phyloP scores from a whole-genome alignment of 1,140 invertebrate genomes.

The Aphaenogaster ashmeadi region DNA sequence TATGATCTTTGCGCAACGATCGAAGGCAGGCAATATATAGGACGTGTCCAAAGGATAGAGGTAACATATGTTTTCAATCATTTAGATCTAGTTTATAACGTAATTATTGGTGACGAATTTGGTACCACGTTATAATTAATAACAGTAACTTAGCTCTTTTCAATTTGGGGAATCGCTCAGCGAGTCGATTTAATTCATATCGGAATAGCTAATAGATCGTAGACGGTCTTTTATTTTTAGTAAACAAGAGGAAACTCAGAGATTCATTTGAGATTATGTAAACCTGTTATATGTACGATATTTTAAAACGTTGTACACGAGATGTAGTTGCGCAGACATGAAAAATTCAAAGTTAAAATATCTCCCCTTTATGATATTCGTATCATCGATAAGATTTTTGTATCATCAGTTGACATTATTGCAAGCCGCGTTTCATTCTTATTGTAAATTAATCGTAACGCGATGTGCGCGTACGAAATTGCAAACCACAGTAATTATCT shows the following conservation, averaged over 20 bases:
- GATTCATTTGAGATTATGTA: constrained; percentile 24
- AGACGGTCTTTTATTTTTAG: constrained; percentile 1
- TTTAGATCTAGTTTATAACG: constrained; percentile 28
- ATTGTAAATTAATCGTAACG: background rate
- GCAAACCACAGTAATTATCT: background rate
- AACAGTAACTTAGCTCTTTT: background rate
- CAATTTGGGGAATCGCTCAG: constrained; percentile 1
- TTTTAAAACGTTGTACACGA: background rate
- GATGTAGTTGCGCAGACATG: constrained; percentile 19
- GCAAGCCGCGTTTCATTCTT: constrained; percentile 1
- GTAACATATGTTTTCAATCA: constrained; percentile 25
- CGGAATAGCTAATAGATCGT: constrained; percentile 15
- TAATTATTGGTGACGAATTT: constrained; percentile 11
- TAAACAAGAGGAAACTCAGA: background rate
- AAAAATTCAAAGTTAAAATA: constrained; percentile 14
- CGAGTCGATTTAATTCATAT: background rate
- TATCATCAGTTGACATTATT: constrained; percentile 31
- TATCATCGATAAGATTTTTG: constrained; percentile 20
- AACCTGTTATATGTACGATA: constrained; percentile 13
- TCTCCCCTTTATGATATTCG: constrained; percentile 7
- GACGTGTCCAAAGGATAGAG: constrained; percentile 5
- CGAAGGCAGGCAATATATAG: background rate
- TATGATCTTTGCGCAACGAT: constrained; percentile 24
- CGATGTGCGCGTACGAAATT: background rate
- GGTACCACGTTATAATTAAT: background rate